These are phyloP conservation scores for Tragelaphus strepsiceros DNA, from an alignment of 2,113 vertebrate genomes.

Conservation along the genomic window DNA sequence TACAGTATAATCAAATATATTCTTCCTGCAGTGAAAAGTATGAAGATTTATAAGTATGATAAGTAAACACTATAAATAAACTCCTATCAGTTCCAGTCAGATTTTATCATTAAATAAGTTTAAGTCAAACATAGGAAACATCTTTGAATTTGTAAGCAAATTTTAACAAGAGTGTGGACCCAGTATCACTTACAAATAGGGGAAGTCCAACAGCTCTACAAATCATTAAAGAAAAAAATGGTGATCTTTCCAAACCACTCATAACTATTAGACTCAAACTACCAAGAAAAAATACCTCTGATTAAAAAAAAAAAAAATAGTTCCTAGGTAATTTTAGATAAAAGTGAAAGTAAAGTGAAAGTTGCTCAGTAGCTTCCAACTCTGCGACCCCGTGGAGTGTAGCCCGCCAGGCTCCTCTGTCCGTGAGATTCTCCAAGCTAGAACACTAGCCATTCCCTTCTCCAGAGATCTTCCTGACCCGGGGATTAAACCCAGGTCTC, in stretches of 20 bases:
- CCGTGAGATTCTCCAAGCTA: neutral
- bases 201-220: neutral
- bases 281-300: neutral
- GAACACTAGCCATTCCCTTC: neutral
- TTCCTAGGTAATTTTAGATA: neutral
- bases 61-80: conserved; percentile 34
- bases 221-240: neutral
- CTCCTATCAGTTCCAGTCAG: neutral
- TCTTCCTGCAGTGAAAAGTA: neutral
- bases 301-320: neutral
- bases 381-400: neutral
- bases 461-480: neutral
- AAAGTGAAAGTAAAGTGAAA: neutral
- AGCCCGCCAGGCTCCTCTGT: neutral
- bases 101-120: conserved; percentile 4
- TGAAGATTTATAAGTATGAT: neutral
- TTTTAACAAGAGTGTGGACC: neutral
- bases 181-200: neutral
- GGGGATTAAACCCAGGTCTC: neutral
- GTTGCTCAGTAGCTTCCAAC: neutral
- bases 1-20: neutral
- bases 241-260: neutral
- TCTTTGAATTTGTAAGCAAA: neutral
- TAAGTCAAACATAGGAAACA: conserved; percentile 4
- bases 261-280: neutral